Evolutionary conservation across 2,797 vertebrate genomes (phyloP), one percentile per base, ranked within the genome.

Genomic region (Echeneis naucrates): DNA sequence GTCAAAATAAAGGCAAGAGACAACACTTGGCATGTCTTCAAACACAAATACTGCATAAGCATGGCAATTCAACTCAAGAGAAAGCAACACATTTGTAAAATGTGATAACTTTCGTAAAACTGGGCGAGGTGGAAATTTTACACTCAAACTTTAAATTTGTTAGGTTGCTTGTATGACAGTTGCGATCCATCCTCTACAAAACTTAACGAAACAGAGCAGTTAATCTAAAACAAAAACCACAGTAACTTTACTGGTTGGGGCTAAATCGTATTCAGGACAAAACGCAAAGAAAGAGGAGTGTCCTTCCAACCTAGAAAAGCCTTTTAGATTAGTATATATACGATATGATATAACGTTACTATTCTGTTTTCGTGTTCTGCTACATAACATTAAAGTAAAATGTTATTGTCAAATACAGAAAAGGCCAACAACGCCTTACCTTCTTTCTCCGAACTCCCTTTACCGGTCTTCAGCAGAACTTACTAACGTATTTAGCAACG

Each of bases 1-100:
- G 69, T 80, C 81, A 87, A 68, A 86, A 51, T 63, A 26, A 59
- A 77, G 68, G 44, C 45, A 51, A 40, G 62, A 75, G 32, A 72
- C 54, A 59, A 26, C 68, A 56, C 40, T 66, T 42, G 30, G 60
- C 32, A 63, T 42, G 53, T 67, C 60, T 67, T 78, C 63, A 79
- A 71, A 78, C 62, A 68, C 54, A 75, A 72, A 56, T 8, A 27
- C 68, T 37, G 69, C 35, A 16, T 2, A 23, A 48, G 56, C 51
- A 37, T 68, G 47, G 68, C 55, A 53, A 54, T 47, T 50, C 32
- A 57, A 27, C 72, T 60, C 62, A 3, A 60, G 56, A 74, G 33
- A 63, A 37, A 53, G 38, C 23, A 33, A 56, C 30, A 33, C 10
- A n/a, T 75, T 45, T 50, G 37, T 54, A 37, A 68, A 64, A 10